Evolutionary conservation across 37 sponge, comb jelly and placozoan genomes (phyloP), one percentile per base, ranked within the genome.

Genomic region (Cliona cf. orientalis): DNA sequence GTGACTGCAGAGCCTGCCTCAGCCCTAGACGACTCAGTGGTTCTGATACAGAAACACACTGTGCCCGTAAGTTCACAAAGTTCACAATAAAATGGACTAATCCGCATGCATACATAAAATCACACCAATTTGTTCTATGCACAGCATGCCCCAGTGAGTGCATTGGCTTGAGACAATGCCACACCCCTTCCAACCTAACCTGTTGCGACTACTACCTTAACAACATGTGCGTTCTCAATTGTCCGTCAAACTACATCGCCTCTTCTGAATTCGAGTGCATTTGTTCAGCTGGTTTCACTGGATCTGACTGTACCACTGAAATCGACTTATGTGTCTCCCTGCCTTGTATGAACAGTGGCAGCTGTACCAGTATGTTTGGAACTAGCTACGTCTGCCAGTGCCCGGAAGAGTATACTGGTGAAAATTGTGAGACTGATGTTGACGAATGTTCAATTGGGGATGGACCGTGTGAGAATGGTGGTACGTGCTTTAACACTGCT

Each of bases 241-340:
- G 53, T 49, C 53, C 53, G 14, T 14, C 14, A 14, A 49, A 49
- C 14, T 49, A 9, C 53, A 9, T 19, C 9, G 14, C 14, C 14
- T 19, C 53, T 14, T 9, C 53, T 14, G 53, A 49, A 49, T 14
- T 26, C 66, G 35, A 28, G n/a, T 89, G 90, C 42, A 7, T 25
- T 33, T 89, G 90, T 57, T 12, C 58, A 28, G 14, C 43, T 22
- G 80, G 85, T 1, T 89, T 58, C 59, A 72, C 41, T 44, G 87
- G 87, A 19, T 36, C 66, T 36, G 5, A 66, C 42, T 85, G 85
- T 76, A 45, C 45, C 5, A 58, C 7, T 2, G 55, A 71, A 42
- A 53, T 79, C 11, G 34, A 85, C 68, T 34, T 42, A 46, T 85
- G 85, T 57, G 59, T 28, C 1, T 5, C 19, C 4, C 31, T 43